These are phyloP conservation scores for Scarus forsteni DNA, from an alignment of 2,797 vertebrate species.

Conservation along the genomic window DNA sequence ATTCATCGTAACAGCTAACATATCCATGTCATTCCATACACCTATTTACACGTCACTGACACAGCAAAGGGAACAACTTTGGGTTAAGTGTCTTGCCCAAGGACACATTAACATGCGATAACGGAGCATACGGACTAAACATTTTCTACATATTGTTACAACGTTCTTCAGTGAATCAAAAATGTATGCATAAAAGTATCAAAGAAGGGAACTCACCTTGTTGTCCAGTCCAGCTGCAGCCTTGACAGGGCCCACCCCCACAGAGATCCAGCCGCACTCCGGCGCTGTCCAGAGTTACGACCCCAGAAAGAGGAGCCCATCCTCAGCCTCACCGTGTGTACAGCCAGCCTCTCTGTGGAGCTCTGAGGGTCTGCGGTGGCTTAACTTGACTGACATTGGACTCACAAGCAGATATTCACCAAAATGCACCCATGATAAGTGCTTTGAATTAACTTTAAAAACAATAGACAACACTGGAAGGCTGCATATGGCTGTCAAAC, in stretches of 20 bases:
- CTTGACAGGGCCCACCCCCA: slow-evolving; percentile 58
- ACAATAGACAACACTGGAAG: slow-evolving; percentile 3
- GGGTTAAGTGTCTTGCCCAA: no score
- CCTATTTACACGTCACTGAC: no score
- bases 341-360: slow-evolving; percentile 42
- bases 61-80: no score
- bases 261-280: slow-evolving; percentile 53
- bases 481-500: not conserved
- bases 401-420: not conserved
- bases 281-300: slow-evolving; percentile 40
- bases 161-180: not conserved
- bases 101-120: no score
- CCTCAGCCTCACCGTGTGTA: slow-evolving; percentile 32
- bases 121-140: no score
- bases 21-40: no score
- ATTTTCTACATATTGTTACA: no score
- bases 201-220: slow-evolving; percentile 55
- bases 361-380: slow-evolving; percentile 1
- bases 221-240: slow-evolving; percentile 58
- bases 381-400: slow-evolving; percentile 21
- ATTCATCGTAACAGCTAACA: no score
- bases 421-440: not conserved
- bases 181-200: not conserved
- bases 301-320: slow-evolving; percentile 67
- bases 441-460: not conserved